Evolutionary conservation across 64 coral and sea anemone species (phyloP).

Genomic region (Actinia tenebrosa): DNA sequence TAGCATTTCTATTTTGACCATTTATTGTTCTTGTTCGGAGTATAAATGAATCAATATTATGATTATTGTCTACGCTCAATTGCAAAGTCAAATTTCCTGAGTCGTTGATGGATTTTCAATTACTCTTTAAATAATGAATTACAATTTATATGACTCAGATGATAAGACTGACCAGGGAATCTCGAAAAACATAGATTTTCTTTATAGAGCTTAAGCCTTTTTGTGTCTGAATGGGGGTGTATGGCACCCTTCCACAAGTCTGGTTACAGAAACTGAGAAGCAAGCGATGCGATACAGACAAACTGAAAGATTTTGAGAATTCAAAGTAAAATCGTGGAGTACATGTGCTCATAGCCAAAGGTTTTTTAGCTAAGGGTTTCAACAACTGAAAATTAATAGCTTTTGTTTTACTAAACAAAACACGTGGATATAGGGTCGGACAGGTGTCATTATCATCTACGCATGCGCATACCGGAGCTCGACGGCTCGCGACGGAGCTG

Average conservation of each 20-base stretch:
- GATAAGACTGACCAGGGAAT: neutral
- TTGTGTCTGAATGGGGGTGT: neutral
- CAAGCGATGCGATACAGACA: neutral
- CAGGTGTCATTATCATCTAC: slow-evolving; percentile 32
- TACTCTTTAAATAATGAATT: neutral
- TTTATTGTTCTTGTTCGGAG: too few species aligned
- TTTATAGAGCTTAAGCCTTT: neutral
- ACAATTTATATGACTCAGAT: neutral
- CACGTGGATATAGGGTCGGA: slow-evolving; percentile 41
- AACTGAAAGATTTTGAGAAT: neutral
- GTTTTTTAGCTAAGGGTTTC: slow-evolving; percentile 68
- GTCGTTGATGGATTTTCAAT: neutral
- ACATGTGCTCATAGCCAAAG: slow-evolving; percentile 8
- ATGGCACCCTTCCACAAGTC: too few species aligned
- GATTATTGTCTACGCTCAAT: neutral
- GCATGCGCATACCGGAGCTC: slow-evolving; percentile 7
- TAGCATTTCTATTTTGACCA: too few species aligned
- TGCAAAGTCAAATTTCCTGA: slow-evolving; percentile 3
- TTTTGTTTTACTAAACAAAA: slow-evolving; percentile 23
- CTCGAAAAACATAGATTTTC: neutral
- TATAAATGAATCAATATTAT: too few species aligned
- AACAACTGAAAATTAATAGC: slow-evolving; percentile 76
- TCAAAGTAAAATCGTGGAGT: neutral
- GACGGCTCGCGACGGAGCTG: neutral
- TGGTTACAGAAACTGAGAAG: neutral